Conservation (phyloP, 2,888 invertebrate genomes). For the Ecliptopera silaceata region DNA sequence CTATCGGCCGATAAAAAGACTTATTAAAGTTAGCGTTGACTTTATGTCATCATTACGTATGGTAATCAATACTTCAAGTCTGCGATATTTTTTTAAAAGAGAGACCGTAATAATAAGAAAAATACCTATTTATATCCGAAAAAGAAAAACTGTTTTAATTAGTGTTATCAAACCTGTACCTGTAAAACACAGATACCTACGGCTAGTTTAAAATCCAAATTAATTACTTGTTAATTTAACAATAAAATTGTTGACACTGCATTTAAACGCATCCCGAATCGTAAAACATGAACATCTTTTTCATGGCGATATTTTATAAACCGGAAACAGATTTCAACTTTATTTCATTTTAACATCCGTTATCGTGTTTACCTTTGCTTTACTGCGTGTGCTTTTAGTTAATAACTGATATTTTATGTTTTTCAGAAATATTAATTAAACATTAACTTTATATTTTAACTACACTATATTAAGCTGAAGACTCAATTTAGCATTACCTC, state of each 20-base stretch:
- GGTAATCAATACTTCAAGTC: no score
- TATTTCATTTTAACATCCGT: slow-evolving; percentile 24
- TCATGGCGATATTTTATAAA: slow-evolving; percentile 43
- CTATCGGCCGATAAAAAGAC: no score
- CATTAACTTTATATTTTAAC: no score
- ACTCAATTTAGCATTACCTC: no score
- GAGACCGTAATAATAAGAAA: no score
- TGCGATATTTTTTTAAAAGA: no score
- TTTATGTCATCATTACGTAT: no score
- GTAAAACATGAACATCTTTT: slow-evolving; percentile 42
- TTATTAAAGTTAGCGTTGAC: no score
- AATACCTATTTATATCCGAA: no score
- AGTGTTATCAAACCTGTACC: not conserved
- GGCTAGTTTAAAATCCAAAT: slow-evolving; percentile 12
- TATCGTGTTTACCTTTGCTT: slow-evolving; percentile 23
- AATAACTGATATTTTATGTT: slow-evolving; percentile 1
- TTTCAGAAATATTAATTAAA: not conserved
- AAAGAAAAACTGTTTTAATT: no score
- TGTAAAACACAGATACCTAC: not conserved
- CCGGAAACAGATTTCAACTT: slow-evolving; percentile 36
- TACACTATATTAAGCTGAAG: no score
- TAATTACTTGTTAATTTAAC: slow-evolving; percentile 15
- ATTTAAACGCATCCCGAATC: slow-evolving; percentile 27
- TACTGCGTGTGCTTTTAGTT: slow-evolving; percentile 6
- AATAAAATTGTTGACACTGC: slow-evolving; percentile 19